Conservation (phyloP, 1,140 invertebrate genomes). For the Halotydeus destructor region DNA sequence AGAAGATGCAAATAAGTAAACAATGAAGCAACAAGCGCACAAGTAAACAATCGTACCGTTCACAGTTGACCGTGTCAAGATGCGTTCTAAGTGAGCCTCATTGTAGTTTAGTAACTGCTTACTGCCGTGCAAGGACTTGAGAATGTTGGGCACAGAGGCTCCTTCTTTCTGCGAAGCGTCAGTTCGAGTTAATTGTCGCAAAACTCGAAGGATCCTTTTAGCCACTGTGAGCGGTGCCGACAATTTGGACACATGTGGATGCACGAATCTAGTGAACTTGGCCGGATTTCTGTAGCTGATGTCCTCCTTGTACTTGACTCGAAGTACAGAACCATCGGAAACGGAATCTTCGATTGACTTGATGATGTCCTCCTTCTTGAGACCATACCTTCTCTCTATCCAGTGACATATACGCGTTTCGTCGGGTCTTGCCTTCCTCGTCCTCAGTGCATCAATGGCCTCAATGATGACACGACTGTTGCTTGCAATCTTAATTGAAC, state of each 20-base stretch:
- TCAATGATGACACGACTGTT: constrained; percentile 38
- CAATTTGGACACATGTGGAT: too few relatives aligned
- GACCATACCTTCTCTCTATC: constrained; percentile 44
- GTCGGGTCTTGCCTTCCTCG: constrained; percentile 58
- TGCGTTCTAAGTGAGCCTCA: not conserved
- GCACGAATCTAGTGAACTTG: constrained; percentile 37
- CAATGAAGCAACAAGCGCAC: not conserved
- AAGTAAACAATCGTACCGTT: not conserved
- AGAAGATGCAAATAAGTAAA: not conserved
- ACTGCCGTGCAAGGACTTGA: not conserved
- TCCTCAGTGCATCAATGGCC: constrained; percentile 56
- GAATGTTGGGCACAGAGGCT: not conserved
- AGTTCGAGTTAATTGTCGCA: not conserved
- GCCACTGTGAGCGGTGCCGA: too few relatives aligned
- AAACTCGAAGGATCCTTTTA: constrained; percentile 32
- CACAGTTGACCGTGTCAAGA: not conserved
- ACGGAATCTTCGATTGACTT: constrained; percentile 48
- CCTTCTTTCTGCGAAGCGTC: not conserved
- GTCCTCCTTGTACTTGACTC: constrained; percentile 66
- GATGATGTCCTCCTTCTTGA: constrained; percentile 45
- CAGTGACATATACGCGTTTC: constrained; percentile 57
- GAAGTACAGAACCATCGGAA: constrained; percentile 48
- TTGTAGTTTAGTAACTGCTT: not conserved
- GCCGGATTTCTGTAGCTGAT: constrained; percentile 56
- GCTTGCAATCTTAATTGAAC: not conserved